These are phyloP conservation scores for Megaceryle maxima DNA, from an alignment of 2,113 vertebrate genomes.

Conservation along the genomic window DNA sequence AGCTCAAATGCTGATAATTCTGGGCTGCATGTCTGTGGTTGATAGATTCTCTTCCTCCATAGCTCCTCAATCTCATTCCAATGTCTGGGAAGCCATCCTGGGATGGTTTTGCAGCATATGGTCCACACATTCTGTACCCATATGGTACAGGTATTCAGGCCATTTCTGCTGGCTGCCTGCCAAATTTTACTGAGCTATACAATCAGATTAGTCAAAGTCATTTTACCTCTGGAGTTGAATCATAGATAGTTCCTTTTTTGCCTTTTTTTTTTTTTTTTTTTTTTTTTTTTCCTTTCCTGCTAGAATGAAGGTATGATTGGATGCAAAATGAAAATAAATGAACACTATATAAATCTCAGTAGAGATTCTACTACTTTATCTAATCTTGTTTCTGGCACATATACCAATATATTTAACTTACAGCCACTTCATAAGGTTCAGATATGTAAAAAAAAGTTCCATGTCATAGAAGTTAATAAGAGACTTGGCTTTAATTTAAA, in stretches of 20 bases:
- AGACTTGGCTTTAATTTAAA: not conserved
- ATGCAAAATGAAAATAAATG: not conserved
- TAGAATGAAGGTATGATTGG: not conserved
- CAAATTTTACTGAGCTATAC: conserved; percentile 34
- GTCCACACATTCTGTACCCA: conserved; percentile 27
- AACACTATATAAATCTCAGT: not conserved
- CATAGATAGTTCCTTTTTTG: not conserved
- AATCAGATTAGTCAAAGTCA: conserved; percentile 50
- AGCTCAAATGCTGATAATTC: not conserved
- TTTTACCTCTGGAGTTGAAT: not conserved
- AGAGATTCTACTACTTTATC: not conserved
- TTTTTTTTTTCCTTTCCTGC: not conserved
- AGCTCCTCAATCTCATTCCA: not conserved
- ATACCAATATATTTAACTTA: not conserved
- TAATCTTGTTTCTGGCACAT: not conserved
- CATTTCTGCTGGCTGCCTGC: conserved; percentile 31
- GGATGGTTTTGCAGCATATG: conserved; percentile 23
- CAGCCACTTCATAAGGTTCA: not conserved
- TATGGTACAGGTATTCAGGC: conserved; percentile 37
- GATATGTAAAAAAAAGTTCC: not conserved
- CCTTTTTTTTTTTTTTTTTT: not conserved
- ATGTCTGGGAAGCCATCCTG: not conserved
- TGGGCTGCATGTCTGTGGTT: not conserved
- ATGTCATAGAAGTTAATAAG: not conserved
- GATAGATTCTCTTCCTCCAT: not conserved